Evolutionary conservation across 1,140 invertebrate genomes (phyloP), one percentile per base, ranked within the genome.

Genomic region (Plutomurus gul): DNA sequence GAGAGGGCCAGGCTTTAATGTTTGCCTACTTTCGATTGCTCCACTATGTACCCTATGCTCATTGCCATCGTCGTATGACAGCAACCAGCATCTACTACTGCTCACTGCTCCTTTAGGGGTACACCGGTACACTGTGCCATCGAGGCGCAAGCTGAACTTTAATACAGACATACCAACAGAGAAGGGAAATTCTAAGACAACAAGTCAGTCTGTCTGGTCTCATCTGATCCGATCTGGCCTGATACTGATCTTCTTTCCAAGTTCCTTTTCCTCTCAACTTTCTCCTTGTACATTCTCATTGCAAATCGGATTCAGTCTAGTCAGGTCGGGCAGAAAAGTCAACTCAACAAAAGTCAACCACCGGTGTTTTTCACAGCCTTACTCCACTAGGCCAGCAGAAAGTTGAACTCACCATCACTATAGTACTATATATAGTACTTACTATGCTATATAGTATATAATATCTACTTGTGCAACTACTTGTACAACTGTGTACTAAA

Each of bases 181-280:
- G n/a, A 43, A 43, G n/a, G 39, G 13, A 65, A n/a, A 65, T n/a
- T n/a, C n/a, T 30, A 65, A n/a, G 56, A 65, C 56, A 65, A 65
- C 56, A 65, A 65, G 56, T 65, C 56, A 65, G 22, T 65, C 56
- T 65, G 56, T 65, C 56, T 65, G 56, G 36, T 65, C 56, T 65
- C 27, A 65, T 65, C 56, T 65, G 56, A 65, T 65, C 56, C 27
- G 56, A 65, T n/a, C n/a, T n/a, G n/a, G n/a, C n/a, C n/a, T n/a
- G n/a, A n/a, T n/a, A n/a, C n/a, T n/a, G n/a, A n/a, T 65, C 56
- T 25, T 65, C 56, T 65, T 65, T 65, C 27, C 7, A 33, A 27
- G 27, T 65, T 65, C 56, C 36, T 30, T 65, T 56, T 56, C 20
- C 51, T 56, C 51, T 30, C 36, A 27, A 33, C 56, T 65, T 27